Evolutionary conservation across 2,797 vertebrate genomes (phyloP), one percentile per base, ranked within the genome.

Genomic region (Sylvia borin): DNA sequence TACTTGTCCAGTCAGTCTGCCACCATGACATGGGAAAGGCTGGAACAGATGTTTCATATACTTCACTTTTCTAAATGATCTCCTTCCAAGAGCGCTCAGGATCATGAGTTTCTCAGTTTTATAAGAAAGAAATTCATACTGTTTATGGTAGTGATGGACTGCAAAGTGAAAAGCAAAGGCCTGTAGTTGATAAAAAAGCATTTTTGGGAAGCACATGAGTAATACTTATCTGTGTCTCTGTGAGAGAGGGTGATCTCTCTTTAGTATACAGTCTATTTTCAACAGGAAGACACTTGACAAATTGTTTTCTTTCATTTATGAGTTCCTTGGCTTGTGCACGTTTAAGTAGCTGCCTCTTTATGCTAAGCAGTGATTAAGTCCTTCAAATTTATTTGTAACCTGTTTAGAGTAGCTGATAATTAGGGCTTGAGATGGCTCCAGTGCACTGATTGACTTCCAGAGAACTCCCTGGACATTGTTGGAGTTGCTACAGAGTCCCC

Each of bases 141-240:
- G 58, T 66, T 90, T 92, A 36, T 8, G 15, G n/a, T 75, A 62
- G 34, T 85, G 68, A 79, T 16, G 18, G 61, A 42, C 5, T 17
- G 29, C 38, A 64, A 81, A 88, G 42, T 60, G 50, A 61, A 82
- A 92, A 40, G 60, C 29, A 78, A 58, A 70, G 66, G n/a, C 18
- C 36, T 67, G 32, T 42, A 72, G 34, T 77, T 92, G 64, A 82
- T 90, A 76, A 81, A 77, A 77, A 77, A 66, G 21, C 9, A 26
- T 45, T 90, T 93, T 45, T 92, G 71, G 42, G 87, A 92, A 55
- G 14, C 51, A 75, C 17, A 5, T 55, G 74, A 70, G 48, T 64
- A 76, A 40, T 82, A 54, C 5, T 67, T 72, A 38, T 43, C 40
- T 88, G 0, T 58, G 17, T 80, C 40, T 83, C 13, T 53, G 34